Evolutionary conservation across 2,888 invertebrate genomes (phyloP), one percentile per base, ranked within the genome.

Genomic region (Agonum fuliginosum): DNA sequence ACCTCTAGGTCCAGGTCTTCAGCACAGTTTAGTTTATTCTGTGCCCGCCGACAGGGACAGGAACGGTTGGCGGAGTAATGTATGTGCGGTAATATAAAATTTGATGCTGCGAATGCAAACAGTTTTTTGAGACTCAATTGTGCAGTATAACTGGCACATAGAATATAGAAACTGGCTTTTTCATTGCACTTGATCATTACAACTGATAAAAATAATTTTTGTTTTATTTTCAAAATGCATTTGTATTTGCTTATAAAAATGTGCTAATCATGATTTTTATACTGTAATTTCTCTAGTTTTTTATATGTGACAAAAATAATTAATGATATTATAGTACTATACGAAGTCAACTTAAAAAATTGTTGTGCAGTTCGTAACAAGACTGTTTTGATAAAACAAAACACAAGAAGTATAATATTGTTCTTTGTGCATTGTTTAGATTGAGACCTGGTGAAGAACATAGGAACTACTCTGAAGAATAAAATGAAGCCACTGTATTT

Each of bases 391-490:
- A n/a, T n/a, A 10, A 37, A 37, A 37, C 12, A n/a, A n/a, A 37
- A n/a, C 12, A 2, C 10, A 0, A n/a, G 12, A 37, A n/a, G n/a
- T 37, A 37, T 37, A n/a, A 1, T 0, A 37, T 37, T 37, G n/a
- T 37, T 37, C n/a, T n/a, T 37, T n/a, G 12, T 54, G n/a, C 6
- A 20, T 19, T 34, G 2, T 22, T 19, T 89, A 97, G 98, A 98
- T 87, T 98, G 84, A 96, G 94, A 84, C 97, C 97, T 0, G 97
- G 97, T 8, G 97, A 98, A 83, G 92, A 94, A 83, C 95, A 96
- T 0, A 93, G 93, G 78, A 95, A 93, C 85, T 98, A 98, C 87
- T 95, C 96, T 0, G 97, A 97, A 83, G 97, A 97, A 83, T 97
- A 97, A 81, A 91, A 91, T 83, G 86, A 93, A 87, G 83, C 84